A percentile compares a stretch with the other conserved stretches of the same genome.
phyloP scores from a whole-genome alignment of 1,140 invertebrate genomes.

The Saccostrea echinata region DNA sequence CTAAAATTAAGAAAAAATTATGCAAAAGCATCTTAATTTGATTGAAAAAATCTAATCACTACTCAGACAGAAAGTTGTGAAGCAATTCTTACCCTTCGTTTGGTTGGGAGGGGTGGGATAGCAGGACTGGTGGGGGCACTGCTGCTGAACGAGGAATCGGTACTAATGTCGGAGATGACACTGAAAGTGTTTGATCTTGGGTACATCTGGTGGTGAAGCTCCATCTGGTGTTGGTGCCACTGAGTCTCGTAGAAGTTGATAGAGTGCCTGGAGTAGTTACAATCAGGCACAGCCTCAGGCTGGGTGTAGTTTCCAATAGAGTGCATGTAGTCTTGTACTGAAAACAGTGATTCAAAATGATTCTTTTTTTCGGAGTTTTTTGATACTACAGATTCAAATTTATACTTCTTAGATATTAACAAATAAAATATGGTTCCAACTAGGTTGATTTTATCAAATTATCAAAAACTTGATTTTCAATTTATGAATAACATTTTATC shows the following conservation, averaged over 20 bases:
- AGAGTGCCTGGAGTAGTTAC: constrained; percentile 89
- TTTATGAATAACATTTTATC: no score
- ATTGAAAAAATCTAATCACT: no score
- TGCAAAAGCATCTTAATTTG: no score
- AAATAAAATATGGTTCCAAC: no score
- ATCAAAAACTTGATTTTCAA: no score
- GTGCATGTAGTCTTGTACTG: constrained; percentile 98
- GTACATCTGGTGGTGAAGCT: constrained; percentile 79
- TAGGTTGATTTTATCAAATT: no score
- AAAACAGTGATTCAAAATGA: no score
- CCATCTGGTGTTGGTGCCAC: constrained; percentile 85
- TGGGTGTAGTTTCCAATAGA: constrained; percentile 94
- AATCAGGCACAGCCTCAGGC: constrained; percentile 87
- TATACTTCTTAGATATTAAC: no score
- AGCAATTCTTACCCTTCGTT: constrained; percentile 63
- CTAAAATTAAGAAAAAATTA: no score
- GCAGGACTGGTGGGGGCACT: constrained; percentile 62
- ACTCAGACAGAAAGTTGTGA: no score
- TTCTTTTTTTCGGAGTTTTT: no score
- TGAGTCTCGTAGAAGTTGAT: constrained; percentile 86
- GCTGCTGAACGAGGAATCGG: constrained; percentile 69
- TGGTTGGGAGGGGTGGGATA: constrained; percentile 69
- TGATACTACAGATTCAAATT: no score
- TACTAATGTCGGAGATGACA: constrained; percentile 75
- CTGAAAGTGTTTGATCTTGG: constrained; percentile 78